These are phyloP conservation scores for Ferdinandea cuprea DNA, from an alignment of 2,888 invertebrate species.

Conservation along the genomic window DNA sequence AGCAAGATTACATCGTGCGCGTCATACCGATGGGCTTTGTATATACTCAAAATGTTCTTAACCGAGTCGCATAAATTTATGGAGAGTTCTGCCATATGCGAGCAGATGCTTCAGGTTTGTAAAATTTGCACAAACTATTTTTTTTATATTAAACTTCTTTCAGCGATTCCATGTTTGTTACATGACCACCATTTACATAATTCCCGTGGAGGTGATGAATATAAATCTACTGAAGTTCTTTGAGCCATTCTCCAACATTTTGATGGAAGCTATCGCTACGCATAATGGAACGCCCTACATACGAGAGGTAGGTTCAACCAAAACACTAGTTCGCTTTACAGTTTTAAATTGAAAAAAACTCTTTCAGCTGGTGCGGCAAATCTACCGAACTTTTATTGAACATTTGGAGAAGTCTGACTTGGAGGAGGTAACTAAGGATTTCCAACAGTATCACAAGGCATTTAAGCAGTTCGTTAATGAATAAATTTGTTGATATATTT, in stretches of 20 bases:
- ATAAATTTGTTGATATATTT: slow-evolving; percentile 21
- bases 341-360: background rate
- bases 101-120: slow-evolving; percentile 76
- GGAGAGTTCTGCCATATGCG: slow-evolving; percentile 75
- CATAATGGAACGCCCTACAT: slow-evolving; percentile 75
- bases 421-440: slow-evolving; percentile 40
- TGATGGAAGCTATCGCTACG: slow-evolving; percentile 77
- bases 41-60: slow-evolving; percentile 79
- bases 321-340: too few relatives aligned
- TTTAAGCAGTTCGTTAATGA: slow-evolving; percentile 57
- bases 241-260: slow-evolving; percentile 78
- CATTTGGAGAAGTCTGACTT: slow-evolving; percentile 65
- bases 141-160: slow-evolving; percentile 15
- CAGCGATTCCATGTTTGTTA: slow-evolving; percentile 78
- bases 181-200: slow-evolving; percentile 78
- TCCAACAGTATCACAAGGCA: slow-evolving; percentile 53
- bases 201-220: slow-evolving; percentile 77
- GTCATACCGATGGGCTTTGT: slow-evolving; percentile 81
- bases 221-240: slow-evolving; percentile 78
- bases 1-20: slow-evolving; percentile 74
- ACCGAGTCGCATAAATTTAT: slow-evolving; percentile 79
- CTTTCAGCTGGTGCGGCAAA: slow-evolving; percentile 50
- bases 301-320: slow-evolving; percentile 73
- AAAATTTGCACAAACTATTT: too few relatives aligned
- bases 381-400: slow-evolving; percentile 51